Conservation (phyloP, 2,888 invertebrate species). For the Pseudococcus longispinus region DNA sequence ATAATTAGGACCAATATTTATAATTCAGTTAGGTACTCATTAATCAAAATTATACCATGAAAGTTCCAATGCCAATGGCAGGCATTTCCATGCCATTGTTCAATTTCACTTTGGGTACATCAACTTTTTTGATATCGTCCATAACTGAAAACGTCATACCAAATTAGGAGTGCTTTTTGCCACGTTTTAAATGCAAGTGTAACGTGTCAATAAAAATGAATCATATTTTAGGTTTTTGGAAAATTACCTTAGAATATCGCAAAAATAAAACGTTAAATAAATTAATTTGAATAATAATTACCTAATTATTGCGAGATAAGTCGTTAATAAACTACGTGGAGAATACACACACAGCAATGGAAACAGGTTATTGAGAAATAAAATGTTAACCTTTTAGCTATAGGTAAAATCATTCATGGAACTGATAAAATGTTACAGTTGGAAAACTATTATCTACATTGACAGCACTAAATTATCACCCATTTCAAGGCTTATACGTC, state of each 20-base stretch:
- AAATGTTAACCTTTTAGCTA: neutral
- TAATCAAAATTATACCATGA: neutral
- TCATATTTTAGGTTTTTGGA: neutral
- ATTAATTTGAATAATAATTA: neutral
- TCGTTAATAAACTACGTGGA: neutral
- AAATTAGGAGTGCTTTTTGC: neutral
- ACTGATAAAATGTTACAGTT: neutral
- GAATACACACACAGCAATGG: neutral
- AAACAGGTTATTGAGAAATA: neutral
- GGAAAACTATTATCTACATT: constrained; percentile 1
- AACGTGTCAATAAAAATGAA: neutral
- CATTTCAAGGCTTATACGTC: neutral
- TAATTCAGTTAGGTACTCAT: neutral
- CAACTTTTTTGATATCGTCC: constrained; percentile 1
- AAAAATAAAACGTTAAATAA: neutral
- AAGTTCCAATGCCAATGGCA: constrained; percentile 37
- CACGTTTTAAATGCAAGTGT: neutral
- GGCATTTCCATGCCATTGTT: constrained; percentile 47
- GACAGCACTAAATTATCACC: neutral
- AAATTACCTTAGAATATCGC: neutral
- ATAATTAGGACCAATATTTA: neutral
- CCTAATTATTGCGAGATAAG: neutral
- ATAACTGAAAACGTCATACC: neutral
- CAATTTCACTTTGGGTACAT: constrained; percentile 7
- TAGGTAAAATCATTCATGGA: neutral